phyloP scores from a whole-genome alignment of 2,113 vertebrate species.

The Heterotis niloticus region DNA sequence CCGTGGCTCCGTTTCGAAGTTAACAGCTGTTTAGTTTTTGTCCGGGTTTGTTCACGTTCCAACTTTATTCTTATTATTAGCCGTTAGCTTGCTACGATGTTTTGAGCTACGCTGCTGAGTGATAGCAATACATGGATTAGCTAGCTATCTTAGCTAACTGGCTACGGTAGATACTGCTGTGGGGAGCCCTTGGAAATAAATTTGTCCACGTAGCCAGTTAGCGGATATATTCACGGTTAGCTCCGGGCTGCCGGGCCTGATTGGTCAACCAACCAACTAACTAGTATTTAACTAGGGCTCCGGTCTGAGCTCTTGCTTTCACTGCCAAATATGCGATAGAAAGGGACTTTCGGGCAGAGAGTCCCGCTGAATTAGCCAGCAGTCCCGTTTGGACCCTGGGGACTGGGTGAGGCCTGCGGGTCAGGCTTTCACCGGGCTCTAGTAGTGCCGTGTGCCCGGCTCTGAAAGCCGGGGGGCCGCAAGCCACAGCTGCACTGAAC shows the following conservation, averaged over 20 bases:
- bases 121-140: not conserved
- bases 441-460: constrained; percentile 51
- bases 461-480: constrained; percentile 36
- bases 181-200: not conserved
- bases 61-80: constrained; percentile 8
- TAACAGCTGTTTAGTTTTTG: not conserved
- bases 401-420: constrained; percentile 65
- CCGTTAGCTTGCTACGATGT: constrained; percentile 9
- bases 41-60: constrained; percentile 9
- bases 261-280: constrained; percentile 1
- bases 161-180: constrained; percentile 5
- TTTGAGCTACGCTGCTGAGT: not conserved
- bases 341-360: constrained; percentile 20
- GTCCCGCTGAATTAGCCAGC: constrained; percentile 43
- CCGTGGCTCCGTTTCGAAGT: not conserved
- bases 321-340: constrained; percentile 53
- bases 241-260: not conserved
- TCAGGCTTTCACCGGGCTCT: constrained; percentile 67
- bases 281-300: constrained; percentile 26
- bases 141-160: constrained; percentile 1
- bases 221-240: constrained; percentile 10
- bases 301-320: constrained; percentile 13
- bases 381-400: constrained; percentile 42
- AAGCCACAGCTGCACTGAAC: constrained; percentile 32
- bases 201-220: constrained; percentile 17